phyloP scores from a whole-genome alignment of 2,113 vertebrate species.

The Phyllostomus discolor region DNA sequence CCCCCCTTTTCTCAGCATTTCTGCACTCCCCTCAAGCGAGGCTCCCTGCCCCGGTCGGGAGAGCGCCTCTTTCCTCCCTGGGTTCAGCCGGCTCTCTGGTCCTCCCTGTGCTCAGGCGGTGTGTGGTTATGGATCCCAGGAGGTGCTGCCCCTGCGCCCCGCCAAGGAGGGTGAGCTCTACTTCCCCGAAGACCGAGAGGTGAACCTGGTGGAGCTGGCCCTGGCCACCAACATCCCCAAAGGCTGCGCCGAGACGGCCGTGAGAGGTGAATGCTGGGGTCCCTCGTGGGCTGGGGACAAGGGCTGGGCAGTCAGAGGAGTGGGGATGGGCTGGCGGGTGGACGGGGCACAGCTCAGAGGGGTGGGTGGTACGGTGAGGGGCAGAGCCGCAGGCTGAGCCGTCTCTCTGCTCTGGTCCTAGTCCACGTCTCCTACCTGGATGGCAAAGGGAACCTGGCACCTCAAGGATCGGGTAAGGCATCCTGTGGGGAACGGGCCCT shows the following conservation, averaged over 20 bases:
- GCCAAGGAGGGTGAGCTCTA: slow-evolving; percentile 90
- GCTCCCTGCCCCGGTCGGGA: neutral
- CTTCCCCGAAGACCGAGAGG: slow-evolving; percentile 89
- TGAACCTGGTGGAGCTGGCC: slow-evolving; percentile 92
- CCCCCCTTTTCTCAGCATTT: neutral
- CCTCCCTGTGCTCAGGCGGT: slow-evolving; percentile 78
- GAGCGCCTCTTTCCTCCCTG: neutral
- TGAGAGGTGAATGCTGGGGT: slow-evolving; percentile 79
- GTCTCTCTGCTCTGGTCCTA: slow-evolving; percentile 45
- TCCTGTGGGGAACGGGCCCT: neutral
- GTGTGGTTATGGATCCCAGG: slow-evolving; percentile 89
- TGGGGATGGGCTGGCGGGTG: neutral
- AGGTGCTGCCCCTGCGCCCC: slow-evolving; percentile 85
- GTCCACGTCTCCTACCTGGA: slow-evolving; percentile 93
- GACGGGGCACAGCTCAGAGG: neutral
- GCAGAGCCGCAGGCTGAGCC: neutral
- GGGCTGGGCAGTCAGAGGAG: neutral
- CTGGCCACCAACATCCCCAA: slow-evolving; percentile 92
- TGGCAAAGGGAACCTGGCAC: slow-evolving; percentile 91
- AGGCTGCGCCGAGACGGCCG: slow-evolving; percentile 89
- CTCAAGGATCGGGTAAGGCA: slow-evolving; percentile 87
- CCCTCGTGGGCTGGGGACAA: accelerated
- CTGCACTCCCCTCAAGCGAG: neutral
- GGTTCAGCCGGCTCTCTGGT: neutral
- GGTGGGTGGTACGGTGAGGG: accelerated